Base-by-base conservation (phyloP, 1,140 invertebrate genomes). In the Dendroctonus ponderosae region DNA sequence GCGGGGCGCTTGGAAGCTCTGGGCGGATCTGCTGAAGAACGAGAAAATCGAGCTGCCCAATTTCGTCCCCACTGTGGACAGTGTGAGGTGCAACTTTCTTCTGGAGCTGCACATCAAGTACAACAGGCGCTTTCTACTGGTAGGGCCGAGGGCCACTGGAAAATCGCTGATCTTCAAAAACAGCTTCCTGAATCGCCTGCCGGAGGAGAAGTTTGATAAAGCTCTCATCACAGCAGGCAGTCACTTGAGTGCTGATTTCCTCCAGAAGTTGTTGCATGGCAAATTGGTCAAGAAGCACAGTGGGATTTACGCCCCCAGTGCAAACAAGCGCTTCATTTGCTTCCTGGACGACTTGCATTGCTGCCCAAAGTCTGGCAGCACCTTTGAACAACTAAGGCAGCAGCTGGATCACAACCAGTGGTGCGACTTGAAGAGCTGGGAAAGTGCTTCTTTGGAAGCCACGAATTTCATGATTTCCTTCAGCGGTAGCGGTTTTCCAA, bases 301-400 rank as follows among this genome's bases (percentile, higher is more conserved):
- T 74, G 89, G 90, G 62, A 85, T 87, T 51, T 96, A 87, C 79
- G 91, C 91, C 0, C 91, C 93, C 7, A 85, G 89, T 5, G 82
- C 84, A 67, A 52, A 89, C 87, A 12, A 91, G 90, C 74, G 82
- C 81, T 67, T 86, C 85, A 56, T 96, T 38, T 87, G 95, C 44
- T 96, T 96, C 79, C 86, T 96, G 51, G 95, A 97, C 77, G 94
- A 97, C 77, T 84, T 97, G 75, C 94, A 95, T 76, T 91, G 93
- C 89, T 92, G 93, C 2, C 83, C 85, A 78, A 84, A 0, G 3
- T 89, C 91, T 0, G 92, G 94, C 78, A 91, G 92, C 3, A 86
- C 93, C 0, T 86, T 96, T 67, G 95, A 97, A 82, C 79, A 96
- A 44, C 78, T 97, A 3, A 83, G 94, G 15, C 90, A 95, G 77